A percentile compares a stretch with the other conserved stretches of the same genome.
Evolutionary conservation across 1,140 invertebrate genomes (phyloP).

Genomic region (Gonatopus flavifemur): DNA sequence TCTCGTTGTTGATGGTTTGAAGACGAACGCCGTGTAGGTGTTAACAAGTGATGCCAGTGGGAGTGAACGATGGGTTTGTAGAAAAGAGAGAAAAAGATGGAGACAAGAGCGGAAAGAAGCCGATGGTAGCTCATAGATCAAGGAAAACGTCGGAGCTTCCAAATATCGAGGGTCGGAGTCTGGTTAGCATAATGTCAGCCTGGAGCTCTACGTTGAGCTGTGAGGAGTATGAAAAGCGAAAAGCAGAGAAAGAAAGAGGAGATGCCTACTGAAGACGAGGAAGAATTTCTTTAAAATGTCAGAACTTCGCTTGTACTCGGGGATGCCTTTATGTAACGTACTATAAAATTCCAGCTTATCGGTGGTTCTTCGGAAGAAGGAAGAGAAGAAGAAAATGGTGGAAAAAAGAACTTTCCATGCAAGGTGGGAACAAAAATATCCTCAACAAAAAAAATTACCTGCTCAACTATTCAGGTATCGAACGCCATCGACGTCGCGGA

Average conservation of each 20-base stretch:
- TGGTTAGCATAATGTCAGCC: slow-evolving; percentile 54
- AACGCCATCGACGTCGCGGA: background rate
- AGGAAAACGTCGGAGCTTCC: slow-evolving; percentile 31
- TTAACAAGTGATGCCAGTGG: slow-evolving; percentile 31
- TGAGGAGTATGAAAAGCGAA: too few species aligned
- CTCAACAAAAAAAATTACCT: too few species aligned
- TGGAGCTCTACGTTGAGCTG: slow-evolving; percentile 17
- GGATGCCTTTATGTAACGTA: slow-evolving; percentile 14
- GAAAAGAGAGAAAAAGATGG: slow-evolving; percentile 6
- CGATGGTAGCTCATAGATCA: slow-evolving; percentile 42
- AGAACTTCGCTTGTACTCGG: slow-evolving; percentile 20
- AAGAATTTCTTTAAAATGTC: slow-evolving; percentile 54
- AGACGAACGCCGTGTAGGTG: slow-evolving; percentile 28
- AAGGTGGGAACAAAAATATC: slow-evolving; percentile 2
- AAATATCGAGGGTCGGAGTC: slow-evolving; percentile 42
- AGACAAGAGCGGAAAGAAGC: too few species aligned
- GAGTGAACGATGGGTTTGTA: slow-evolving; percentile 8
- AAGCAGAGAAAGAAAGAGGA: slow-evolving; percentile 24
- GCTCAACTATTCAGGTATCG: too few species aligned
- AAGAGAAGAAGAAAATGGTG: slow-evolving; percentile 2
- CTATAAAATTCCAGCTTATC: slow-evolving; percentile 32
- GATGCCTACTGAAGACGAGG: slow-evolving; percentile 22
- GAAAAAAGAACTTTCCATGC: slow-evolving; percentile 21
- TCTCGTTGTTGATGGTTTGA: slow-evolving; percentile 14
- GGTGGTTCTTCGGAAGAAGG: slow-evolving; percentile 9